Percentiles rank a stretch among this genome's conserved stretches.
These are phyloP conservation scores for Plecturocebus donacophilus DNA, from an alignment of 2,113 vertebrate species.

Conservation along the genomic window DNA sequence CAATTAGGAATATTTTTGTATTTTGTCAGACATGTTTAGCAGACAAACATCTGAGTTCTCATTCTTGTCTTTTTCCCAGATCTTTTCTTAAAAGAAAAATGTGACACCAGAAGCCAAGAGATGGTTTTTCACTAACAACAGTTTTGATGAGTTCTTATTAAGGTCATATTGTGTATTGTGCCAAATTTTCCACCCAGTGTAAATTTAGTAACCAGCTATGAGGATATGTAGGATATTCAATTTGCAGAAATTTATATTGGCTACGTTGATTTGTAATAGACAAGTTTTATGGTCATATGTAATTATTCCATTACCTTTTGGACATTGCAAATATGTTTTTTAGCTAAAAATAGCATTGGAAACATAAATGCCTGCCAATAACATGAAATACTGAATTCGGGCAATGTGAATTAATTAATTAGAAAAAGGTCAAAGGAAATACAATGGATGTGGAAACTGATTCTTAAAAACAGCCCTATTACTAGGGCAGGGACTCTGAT, in stretches of 20 bases:
- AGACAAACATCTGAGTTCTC: background rate
- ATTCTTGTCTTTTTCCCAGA: background rate
- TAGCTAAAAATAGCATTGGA: background rate
- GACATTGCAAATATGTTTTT: background rate
- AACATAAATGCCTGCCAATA: background rate
- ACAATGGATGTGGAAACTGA: background rate
- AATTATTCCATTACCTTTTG: background rate
- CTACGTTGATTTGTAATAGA: background rate
- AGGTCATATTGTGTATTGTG: background rate
- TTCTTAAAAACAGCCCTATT: background rate
- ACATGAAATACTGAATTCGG: background rate
- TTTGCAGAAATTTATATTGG: background rate
- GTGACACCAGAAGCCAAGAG: background rate
- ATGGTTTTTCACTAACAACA: background rate
- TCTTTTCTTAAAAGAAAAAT: background rate
- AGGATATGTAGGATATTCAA: background rate
- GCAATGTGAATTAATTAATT: background rate
- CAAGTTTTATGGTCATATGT: background rate
- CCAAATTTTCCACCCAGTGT: background rate
- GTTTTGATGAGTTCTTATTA: background rate
- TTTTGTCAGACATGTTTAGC: background rate
- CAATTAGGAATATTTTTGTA: background rate
- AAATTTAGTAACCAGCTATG: background rate
- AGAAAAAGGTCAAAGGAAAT: background rate
- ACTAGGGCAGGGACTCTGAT: background rate